Evolutionary conservation across 2,113 vertebrate genomes (phyloP).

Genomic region (Myodes glareolus): DNA sequence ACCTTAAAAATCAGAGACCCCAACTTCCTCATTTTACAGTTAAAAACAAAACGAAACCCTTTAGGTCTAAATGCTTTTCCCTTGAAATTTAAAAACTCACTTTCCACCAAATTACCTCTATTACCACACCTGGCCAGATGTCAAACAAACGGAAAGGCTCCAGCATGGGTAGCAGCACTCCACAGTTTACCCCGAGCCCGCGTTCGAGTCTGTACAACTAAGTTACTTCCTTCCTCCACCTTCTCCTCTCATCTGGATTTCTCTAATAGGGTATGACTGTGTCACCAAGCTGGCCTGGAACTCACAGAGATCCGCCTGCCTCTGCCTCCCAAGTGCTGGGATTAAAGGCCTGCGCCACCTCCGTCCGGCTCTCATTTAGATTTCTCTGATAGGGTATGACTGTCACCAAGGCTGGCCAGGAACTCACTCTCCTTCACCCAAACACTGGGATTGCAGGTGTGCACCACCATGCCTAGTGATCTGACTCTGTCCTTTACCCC

Average conservation of each 20-base stretch:
- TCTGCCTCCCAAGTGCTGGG: too few relatives aligned
- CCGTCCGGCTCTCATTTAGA: too few relatives aligned
- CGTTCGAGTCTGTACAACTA: neutral
- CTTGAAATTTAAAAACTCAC: neutral
- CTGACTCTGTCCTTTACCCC: neutral
- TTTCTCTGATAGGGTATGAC: too few relatives aligned
- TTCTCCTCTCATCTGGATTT: neutral
- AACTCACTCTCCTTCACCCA: neutral
- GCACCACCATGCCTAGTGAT: neutral
- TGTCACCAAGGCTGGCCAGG: neutral
- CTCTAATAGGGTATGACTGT: too few relatives aligned
- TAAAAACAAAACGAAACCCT: neutral
- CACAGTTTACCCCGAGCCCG: neutral
- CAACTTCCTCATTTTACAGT: neutral
- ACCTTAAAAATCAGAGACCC: neutral
- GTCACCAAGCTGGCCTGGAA: too few relatives aligned
- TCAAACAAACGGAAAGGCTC: too few relatives aligned
- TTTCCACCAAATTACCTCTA: neutral
- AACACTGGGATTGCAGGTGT: neutral
- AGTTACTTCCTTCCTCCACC: neutral
- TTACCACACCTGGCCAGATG: neutral
- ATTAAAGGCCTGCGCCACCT: too few relatives aligned
- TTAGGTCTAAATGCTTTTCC: neutral
- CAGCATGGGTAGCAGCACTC: too few relatives aligned
- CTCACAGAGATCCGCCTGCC: too few relatives aligned